These are phyloP conservation scores for Hypothenemus hampei DNA, from an alignment of 1,140 invertebrate genomes.

Conservation along the genomic window DNA sequence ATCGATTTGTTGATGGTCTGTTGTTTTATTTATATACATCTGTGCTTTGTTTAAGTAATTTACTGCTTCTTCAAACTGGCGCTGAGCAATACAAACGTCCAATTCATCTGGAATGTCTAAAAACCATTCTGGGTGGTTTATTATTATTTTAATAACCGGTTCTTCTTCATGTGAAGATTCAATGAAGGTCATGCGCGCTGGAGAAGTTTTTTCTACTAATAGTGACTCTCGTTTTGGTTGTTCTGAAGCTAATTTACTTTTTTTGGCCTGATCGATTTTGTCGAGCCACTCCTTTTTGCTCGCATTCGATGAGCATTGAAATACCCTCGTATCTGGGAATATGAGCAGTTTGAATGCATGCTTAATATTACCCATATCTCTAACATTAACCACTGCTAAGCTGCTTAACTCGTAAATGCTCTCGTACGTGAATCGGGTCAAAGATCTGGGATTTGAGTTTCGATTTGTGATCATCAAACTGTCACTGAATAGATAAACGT, in stretches of 20 bases:
- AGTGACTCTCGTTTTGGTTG: slow-evolving; percentile 53
- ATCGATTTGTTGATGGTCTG: slow-evolving; percentile 43
- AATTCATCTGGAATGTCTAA: slow-evolving; percentile 89
- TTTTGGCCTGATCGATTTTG: slow-evolving; percentile 88
- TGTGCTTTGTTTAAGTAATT: slow-evolving; percentile 73
- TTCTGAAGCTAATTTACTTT: slow-evolving; percentile 68
- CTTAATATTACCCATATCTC: slow-evolving; percentile 84
- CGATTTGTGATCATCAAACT: slow-evolving; percentile 57
- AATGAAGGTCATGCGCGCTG: slow-evolving; percentile 46
- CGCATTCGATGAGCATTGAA: slow-evolving; percentile 81
- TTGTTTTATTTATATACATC: slow-evolving; percentile 50
- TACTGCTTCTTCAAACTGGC: slow-evolving; percentile 94
- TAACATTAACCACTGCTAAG: slow-evolving; percentile 91
- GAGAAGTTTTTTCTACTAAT: slow-evolving; percentile 45
- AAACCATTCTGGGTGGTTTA: slow-evolving; percentile 77
- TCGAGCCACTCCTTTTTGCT: slow-evolving; percentile 94
- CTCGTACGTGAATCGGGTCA: slow-evolving; percentile 85
- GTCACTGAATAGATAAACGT: slow-evolving; percentile 92
- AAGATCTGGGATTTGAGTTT: slow-evolving; percentile 69
- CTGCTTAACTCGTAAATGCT: slow-evolving; percentile 86
- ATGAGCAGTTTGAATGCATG: slow-evolving; percentile 92
- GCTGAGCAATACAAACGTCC: slow-evolving; percentile 94
- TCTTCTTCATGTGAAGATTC: slow-evolving; percentile 41
- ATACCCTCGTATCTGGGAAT: slow-evolving; percentile 89
- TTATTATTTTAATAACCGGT: not conserved